These are phyloP conservation scores for Pollenia labialis DNA, from an alignment of 2,888 invertebrate species.

Conservation along the genomic window DNA sequence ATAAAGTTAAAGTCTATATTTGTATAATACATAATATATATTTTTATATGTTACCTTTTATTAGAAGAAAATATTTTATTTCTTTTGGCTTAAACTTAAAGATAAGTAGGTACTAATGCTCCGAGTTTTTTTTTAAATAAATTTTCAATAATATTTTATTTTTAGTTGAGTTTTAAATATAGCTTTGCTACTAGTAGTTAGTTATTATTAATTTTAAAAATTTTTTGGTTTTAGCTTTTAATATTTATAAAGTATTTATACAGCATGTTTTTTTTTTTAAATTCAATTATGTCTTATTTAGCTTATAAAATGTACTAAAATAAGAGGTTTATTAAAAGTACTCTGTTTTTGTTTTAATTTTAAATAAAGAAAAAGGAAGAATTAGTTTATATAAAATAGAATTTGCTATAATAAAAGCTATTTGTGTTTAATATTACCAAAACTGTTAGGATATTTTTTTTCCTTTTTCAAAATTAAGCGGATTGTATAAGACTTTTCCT, in stretches of 20 bases:
- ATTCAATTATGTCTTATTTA: background rate
- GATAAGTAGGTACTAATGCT: conserved; percentile 72
- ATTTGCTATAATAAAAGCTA: too few species aligned
- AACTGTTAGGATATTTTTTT: too few species aligned
- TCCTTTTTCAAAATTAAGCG: too few species aligned
- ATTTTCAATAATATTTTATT: conserved; percentile 47
- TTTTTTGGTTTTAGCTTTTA: conserved; percentile 33
- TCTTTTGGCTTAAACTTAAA: conserved; percentile 63
- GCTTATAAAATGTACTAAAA: background rate
- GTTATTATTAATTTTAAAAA: conserved; percentile 14
- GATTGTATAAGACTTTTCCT: too few species aligned
- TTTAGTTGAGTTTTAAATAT: conserved; percentile 33
- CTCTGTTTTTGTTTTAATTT: too few species aligned
- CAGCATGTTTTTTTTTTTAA: background rate
- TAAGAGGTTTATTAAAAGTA: background rate
- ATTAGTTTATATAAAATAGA: background rate
- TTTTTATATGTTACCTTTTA: conserved; percentile 71
- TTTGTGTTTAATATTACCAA: too few species aligned
- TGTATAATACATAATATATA: conserved; percentile 24
- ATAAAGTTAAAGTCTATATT: conserved; percentile 69
- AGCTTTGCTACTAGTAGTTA: conserved; percentile 67
- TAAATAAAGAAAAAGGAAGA: background rate
- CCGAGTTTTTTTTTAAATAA: conserved; percentile 37
- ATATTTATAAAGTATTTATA: conserved; percentile 66
- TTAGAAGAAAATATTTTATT: conserved; percentile 62